Evolutionary conservation across 2,797 vertebrate genomes (phyloP).

Genomic region (Poecilia wingei): DNA sequence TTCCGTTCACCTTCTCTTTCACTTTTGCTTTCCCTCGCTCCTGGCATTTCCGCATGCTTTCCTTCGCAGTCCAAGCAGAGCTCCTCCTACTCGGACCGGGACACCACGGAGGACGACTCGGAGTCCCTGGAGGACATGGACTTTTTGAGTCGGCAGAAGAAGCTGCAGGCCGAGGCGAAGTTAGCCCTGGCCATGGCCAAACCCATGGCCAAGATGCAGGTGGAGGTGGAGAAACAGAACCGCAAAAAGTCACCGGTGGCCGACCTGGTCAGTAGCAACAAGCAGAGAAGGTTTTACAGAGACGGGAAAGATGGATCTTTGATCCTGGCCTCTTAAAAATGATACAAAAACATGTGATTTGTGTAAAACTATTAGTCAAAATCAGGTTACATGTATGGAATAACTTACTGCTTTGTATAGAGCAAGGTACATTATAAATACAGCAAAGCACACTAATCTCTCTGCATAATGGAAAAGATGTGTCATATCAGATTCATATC

Average conservation of each 20-base stretch:
- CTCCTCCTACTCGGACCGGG: constrained; percentile 96
- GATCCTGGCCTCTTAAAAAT: not conserved
- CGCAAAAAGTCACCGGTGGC: constrained; percentile 98
- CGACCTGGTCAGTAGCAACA: constrained; percentile 87
- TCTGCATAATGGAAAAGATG: not conserved
- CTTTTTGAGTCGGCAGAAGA: constrained; percentile 96
- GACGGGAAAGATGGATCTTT: not conserved
- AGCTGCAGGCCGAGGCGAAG: constrained; percentile 96
- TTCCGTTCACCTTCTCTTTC: not conserved
- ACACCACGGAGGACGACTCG: constrained; percentile 96
- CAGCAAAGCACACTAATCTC: not conserved
- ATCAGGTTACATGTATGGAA: not conserved
- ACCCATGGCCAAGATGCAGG: constrained; percentile 99
- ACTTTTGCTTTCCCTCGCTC: constrained; percentile 1
- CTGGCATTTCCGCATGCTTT: not conserved
- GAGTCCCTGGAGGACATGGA: constrained; percentile 99
- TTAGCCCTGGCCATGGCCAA: constrained; percentile 98
- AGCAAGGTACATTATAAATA: not conserved
- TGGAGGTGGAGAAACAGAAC: constrained; percentile 98
- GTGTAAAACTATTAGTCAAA: not conserved
- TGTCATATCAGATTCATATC: not conserved
- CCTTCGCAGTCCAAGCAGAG: constrained; percentile 94
- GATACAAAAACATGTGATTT: not conserved
- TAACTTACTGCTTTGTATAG: not conserved
- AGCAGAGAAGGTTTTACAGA: not conserved